These are phyloP conservation scores for Drosophila aff. DNA, from an alignment of 1,140 invertebrate species.

Conservation along the genomic window DNA sequence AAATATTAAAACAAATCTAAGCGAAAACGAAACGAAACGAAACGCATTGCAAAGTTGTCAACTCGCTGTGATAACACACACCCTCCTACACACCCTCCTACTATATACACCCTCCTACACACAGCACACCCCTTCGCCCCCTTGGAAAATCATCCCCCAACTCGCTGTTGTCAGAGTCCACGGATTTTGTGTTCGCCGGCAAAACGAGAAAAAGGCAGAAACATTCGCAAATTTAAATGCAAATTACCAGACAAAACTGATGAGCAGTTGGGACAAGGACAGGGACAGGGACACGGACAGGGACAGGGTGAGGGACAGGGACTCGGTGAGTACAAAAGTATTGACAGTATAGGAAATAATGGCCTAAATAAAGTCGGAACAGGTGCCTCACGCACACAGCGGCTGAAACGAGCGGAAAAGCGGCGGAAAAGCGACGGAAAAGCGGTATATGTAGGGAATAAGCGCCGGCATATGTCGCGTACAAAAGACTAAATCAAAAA, in stretches of 20 bases:
- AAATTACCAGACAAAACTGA: conserved; percentile 72
- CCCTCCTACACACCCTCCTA: not conserved
- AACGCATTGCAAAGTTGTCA: conserved; percentile 82
- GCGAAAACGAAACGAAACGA: conserved; percentile 72
- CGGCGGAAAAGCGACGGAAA: conserved; percentile 4
- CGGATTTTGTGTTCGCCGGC: conserved; percentile 47
- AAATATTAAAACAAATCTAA: conserved; percentile 80
- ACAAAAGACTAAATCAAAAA: conserved; percentile 42
- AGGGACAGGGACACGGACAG: too few relatives aligned
- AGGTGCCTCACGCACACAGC: conserved; percentile 5
- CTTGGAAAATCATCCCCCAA: not conserved
- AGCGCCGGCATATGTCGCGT: conserved; percentile 63
- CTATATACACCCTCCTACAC: not conserved
- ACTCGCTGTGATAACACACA: conserved; percentile 70
- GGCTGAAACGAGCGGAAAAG: conserved; percentile 9
- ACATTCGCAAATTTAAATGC: conserved; percentile 83
- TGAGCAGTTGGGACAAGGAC: conserved; percentile 6
- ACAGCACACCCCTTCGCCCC: not conserved
- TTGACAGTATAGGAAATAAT: conserved; percentile 77
- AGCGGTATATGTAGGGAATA: conserved; percentile 11
- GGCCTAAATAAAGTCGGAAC: conserved; percentile 51
- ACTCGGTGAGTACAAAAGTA: conserved; percentile 29
- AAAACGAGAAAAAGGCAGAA: conserved; percentile 78
- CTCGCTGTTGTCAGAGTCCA: conserved; percentile 1
- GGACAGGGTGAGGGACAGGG: not conserved